Conservation (phyloP, 2,797 vertebrate species). For the Pangasius larnaudii region DNA sequence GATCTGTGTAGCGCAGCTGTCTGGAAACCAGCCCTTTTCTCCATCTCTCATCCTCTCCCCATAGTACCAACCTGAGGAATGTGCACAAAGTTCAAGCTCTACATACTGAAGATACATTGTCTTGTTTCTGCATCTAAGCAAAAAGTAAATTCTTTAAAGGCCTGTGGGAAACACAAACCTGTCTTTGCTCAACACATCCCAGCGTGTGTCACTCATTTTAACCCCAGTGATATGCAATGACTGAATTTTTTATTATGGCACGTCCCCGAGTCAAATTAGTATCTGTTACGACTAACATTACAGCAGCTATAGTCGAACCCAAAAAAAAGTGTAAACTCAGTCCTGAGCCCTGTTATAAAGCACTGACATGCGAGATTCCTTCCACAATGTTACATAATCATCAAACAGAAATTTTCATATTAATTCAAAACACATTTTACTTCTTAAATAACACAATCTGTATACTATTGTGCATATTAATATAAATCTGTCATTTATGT, state of each 20-base stretch:
- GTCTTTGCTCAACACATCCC: background rate
- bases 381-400: background rate
- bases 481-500: background rate
- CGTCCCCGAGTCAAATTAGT: background rate
- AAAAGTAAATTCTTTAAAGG: background rate
- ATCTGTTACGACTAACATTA: background rate
- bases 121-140: background rate
- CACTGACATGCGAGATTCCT: background rate
- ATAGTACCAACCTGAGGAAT: slow-evolving; percentile 81
- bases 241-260: background rate
- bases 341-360: background rate
- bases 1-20: slow-evolving; percentile 82
- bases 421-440: background rate
- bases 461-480: background rate
- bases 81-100: background rate
- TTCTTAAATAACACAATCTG: background rate
- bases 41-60: slow-evolving; percentile 91
- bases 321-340: background rate
- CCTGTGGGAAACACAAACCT: no score
- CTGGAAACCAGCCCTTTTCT: slow-evolving; percentile 91
- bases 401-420: no score
- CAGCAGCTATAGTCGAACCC: background rate
- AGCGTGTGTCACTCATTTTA: background rate
- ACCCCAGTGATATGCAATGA: background rate
- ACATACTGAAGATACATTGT: background rate